Evolutionary conservation across 1,140 invertebrate species (phyloP).

Genomic region (Drosophila varians): DNA sequence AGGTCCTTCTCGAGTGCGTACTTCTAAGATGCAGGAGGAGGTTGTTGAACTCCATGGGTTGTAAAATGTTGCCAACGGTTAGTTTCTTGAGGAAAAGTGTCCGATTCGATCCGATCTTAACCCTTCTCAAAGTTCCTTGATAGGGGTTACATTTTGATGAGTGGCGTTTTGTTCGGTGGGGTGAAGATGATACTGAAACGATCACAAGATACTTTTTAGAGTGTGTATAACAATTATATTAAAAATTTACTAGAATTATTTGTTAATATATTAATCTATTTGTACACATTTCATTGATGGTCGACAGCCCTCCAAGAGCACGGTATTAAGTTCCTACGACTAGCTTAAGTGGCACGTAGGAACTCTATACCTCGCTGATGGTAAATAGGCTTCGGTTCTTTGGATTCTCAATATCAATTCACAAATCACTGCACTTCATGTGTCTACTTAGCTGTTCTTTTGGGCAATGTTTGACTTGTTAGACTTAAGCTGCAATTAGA

Average conservation of each 20-base stretch:
- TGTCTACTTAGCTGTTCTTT: constrained; percentile 56
- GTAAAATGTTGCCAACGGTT: constrained; percentile 25
- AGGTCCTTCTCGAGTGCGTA: constrained; percentile 24
- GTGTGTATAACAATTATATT: too few species aligned
- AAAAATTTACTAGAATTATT: too few species aligned
- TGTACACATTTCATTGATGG: constrained; percentile 34
- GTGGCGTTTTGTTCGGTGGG: background rate
- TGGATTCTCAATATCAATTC: background rate
- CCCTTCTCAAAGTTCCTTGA: background rate
- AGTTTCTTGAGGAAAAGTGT: constrained; percentile 30
- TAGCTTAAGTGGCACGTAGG: constrained; percentile 72
- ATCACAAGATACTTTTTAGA: background rate
- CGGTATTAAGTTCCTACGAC: constrained; percentile 84
- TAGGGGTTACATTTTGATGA: background rate
- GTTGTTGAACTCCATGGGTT: constrained; percentile 43
- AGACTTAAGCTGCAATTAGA: constrained; percentile 78
- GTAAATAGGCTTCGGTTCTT: constrained; percentile 71
- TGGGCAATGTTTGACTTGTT: constrained; percentile 56
- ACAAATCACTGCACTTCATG: constrained; percentile 39
- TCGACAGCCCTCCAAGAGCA: constrained; percentile 83
- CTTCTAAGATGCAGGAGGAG: constrained; percentile 47
- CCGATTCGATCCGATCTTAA: constrained; percentile 24
- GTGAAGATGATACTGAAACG: background rate
- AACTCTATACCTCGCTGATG: constrained; percentile 84
- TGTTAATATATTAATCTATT: background rate